Evolutionary conservation across 2,888 invertebrate genomes (phyloP).

Genomic region (Phlogophora meticulosa): DNA sequence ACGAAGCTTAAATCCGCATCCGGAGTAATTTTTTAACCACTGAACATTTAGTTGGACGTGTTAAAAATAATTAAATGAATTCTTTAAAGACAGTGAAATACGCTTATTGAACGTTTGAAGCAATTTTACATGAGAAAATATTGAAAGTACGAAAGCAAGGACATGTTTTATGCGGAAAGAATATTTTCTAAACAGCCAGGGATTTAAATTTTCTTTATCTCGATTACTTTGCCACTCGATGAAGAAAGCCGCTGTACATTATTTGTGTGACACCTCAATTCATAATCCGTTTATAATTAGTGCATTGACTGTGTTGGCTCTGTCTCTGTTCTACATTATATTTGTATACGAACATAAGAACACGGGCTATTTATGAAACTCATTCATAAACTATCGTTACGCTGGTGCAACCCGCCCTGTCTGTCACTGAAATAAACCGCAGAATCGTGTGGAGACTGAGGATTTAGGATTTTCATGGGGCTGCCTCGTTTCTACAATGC

Average conservation of each 20-base stretch:
- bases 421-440: conserved; percentile 20
- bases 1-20: conserved; percentile 22
- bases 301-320: conserved; percentile 35
- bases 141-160: neutral
- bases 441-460: neutral
- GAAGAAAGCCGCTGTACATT: neutral
- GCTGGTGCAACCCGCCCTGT: conserved; percentile 20
- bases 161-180: neutral
- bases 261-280: conserved; percentile 8
- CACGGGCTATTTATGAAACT: conserved; percentile 25
- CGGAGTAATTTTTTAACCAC: conserved; percentile 4
- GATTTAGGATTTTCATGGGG: no score
- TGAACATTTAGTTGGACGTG: conserved; percentile 12
- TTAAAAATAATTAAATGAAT: conserved; percentile 1
- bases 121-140: neutral
- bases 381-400: conserved; percentile 34
- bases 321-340: conserved; percentile 24
- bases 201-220: no score
- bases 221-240: neutral
- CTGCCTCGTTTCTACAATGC: no score
- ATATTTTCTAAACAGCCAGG: no score
- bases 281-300: conserved; percentile 39
- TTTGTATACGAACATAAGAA: conserved; percentile 8
- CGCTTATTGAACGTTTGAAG: no score
- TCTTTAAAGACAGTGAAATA: neutral